Conservation (phyloP, 2,888 invertebrate genomes). For the Drosophila emarginata region DNA sequence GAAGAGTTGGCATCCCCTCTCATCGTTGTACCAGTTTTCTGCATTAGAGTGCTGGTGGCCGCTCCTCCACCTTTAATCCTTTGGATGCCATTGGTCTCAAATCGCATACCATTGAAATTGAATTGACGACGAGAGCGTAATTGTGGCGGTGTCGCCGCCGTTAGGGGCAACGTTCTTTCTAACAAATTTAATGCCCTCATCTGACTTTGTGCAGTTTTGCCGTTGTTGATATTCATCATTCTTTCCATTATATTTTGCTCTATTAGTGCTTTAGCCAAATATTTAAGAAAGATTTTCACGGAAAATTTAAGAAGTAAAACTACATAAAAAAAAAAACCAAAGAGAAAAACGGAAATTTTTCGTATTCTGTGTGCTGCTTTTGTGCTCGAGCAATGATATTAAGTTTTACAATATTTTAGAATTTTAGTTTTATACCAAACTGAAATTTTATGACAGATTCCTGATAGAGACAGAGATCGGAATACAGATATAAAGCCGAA, state of each 20-base stretch:
- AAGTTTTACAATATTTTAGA: not conserved
- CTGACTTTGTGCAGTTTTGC: not conserved
- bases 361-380: not conserved
- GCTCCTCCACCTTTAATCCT: conserved; percentile 20
- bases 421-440: not conserved
- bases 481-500: not conserved
- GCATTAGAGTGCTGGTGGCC: not conserved
- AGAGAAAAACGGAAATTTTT: conserved; percentile 2
- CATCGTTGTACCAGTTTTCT: not conserved
- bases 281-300: not conserved
- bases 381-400: not conserved
- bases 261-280: not conserved
- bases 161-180: conserved; percentile 30
- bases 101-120: conserved; percentile 44
- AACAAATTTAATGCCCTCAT: conserved; percentile 35
- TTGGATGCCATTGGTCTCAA: conserved; percentile 38
- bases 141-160: conserved; percentile 32
- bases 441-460: not conserved
- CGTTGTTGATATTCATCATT: not conserved
- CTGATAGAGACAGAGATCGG: not conserved
- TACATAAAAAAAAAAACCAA: not conserved
- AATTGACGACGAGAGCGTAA: conserved; percentile 46
- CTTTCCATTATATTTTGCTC: not conserved
- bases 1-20: not conserved
- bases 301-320: not conserved